These are phyloP conservation scores for Gryon sp. DNA, from an alignment of 1,140 invertebrate species.

Conservation along the genomic window DNA sequence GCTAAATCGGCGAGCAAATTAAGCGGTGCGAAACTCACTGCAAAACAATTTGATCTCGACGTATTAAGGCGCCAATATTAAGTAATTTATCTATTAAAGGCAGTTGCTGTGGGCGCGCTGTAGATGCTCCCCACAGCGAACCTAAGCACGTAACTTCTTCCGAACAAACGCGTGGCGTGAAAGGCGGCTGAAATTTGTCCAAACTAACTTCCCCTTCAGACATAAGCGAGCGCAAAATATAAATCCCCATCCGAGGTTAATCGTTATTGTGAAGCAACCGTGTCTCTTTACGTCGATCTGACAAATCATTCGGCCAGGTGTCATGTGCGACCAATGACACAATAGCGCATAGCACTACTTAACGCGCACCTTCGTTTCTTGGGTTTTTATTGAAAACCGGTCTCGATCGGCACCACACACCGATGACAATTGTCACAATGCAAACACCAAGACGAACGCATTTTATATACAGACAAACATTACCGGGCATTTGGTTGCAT, in stretches of 20 bases:
- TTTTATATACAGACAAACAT: too few species aligned
- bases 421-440: constrained; percentile 37
- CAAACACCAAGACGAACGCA: not conserved
- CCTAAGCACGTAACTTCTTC: constrained; percentile 39
- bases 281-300: constrained; percentile 23
- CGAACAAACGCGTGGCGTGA: constrained; percentile 41
- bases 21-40: constrained; percentile 24
- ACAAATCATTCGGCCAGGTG: constrained; percentile 60
- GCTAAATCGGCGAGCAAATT: constrained; percentile 45
- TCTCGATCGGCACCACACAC: constrained; percentile 4
- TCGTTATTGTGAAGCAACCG: constrained; percentile 28
- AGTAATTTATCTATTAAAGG: not conserved
- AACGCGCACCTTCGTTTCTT: constrained; percentile 53
- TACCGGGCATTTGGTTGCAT: too few species aligned
- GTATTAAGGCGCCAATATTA: not conserved
- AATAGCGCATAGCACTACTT: constrained; percentile 48
- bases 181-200: constrained; percentile 44
- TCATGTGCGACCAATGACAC: constrained; percentile 42
- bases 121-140: constrained; percentile 8
- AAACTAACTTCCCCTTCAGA: constrained; percentile 10
- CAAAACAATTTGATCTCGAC: constrained; percentile 44
- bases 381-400: constrained; percentile 45
- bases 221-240: constrained; percentile 29
- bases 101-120: too few species aligned
- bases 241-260: constrained; percentile 34